Evolutionary conservation across 2,797 vertebrate species (phyloP), one percentile per base, ranked within the genome.

Genomic region (Danio tinwini): DNA sequence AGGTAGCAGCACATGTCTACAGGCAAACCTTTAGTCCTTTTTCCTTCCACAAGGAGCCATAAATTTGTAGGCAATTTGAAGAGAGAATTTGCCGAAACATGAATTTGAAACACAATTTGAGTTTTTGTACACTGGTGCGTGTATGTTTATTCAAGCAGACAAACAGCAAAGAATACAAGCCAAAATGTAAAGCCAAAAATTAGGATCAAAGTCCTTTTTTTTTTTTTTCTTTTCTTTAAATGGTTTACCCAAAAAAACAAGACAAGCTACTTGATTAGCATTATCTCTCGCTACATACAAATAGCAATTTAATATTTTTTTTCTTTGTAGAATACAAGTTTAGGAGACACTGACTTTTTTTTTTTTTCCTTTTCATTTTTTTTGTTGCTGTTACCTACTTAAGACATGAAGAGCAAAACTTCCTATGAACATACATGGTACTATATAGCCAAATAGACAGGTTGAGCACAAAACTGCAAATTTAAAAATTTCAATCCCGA

Each of bases 141-240:
- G 95, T 96, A 94, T 95, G 96, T 98, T 98, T 99, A 99, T 99
- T 99, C 95, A 97, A 96, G 95, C 96, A 97, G 95, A 98, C 93
- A 96, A 96, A 98, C 96, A 98, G 95, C 96, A 98, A 96, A 96
- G 95, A 96, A 97, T 98, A 99, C 97, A 98, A 97, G 96, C 97
- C 96, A 98, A 96, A 97, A 96, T 94, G 94, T 95, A 93, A 96
- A 96, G 95, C 95, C 95, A 96, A 96, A 92, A 95, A 78, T 49
- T 16, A 93, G 95, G 93, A 96, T 92, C 89, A 88, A 71, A 63
- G 83, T 16, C 88, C 88, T 86, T 94, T 91, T 92, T 94, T 90
- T 91, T 50, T 76, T 74, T 37, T 59, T 37, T 10, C n/a, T 2
- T 13, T 29, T 16, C 7, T 9, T 29, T n/a, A n/a, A 55, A 58